phyloP scores from a whole-genome alignment of 2,797 vertebrate genomes.

The Rhadinocentrus ornatus region DNA sequence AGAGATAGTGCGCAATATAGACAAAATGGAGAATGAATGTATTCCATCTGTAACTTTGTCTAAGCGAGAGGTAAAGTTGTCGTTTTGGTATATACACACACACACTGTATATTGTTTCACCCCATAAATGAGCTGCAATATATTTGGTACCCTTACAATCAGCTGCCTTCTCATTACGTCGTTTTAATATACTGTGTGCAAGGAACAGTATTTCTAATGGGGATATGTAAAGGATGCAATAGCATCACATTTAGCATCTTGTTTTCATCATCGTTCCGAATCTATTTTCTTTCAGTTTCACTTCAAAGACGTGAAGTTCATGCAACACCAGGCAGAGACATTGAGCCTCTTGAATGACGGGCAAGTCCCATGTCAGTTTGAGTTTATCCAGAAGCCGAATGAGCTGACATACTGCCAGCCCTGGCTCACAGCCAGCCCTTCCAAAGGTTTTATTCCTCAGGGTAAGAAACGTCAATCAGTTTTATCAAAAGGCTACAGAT shows the following conservation, averaged over 20 bases:
- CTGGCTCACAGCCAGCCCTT: constrained; percentile 92
- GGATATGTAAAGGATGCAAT: constrained; percentile 20
- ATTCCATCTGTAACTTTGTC: constrained; percentile 94
- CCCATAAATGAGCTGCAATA: constrained; percentile 1
- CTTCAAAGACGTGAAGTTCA: constrained; percentile 93
- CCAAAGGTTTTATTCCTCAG: constrained; percentile 91
- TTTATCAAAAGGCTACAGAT: constrained; percentile 12
- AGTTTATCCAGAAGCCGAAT: constrained; percentile 95
- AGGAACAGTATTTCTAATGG: constrained; percentile 19
- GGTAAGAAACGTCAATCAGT: constrained; percentile 77
- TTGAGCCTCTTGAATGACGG: constrained; percentile 92
- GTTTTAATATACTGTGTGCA: constrained; percentile 6
- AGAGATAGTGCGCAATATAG: constrained; percentile 92
- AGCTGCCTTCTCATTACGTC: not conserved
- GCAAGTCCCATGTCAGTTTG: constrained; percentile 95
- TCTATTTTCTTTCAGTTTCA: constrained; percentile 82
- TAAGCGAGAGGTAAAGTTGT: constrained; percentile 85
- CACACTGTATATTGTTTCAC: not conserved
- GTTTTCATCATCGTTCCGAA: not conserved
- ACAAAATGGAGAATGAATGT: constrained; percentile 97
- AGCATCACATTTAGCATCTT: not conserved
- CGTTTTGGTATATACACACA: too few species aligned
- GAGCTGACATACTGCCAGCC: constrained; percentile 91
- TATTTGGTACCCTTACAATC: not conserved
- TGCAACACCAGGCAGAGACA: constrained; percentile 90